Percentiles rank a stretch among this genome's conserved stretches.
phyloP scores from a whole-genome alignment of 2,888 invertebrate species.

The Dorcus hopei region DNA sequence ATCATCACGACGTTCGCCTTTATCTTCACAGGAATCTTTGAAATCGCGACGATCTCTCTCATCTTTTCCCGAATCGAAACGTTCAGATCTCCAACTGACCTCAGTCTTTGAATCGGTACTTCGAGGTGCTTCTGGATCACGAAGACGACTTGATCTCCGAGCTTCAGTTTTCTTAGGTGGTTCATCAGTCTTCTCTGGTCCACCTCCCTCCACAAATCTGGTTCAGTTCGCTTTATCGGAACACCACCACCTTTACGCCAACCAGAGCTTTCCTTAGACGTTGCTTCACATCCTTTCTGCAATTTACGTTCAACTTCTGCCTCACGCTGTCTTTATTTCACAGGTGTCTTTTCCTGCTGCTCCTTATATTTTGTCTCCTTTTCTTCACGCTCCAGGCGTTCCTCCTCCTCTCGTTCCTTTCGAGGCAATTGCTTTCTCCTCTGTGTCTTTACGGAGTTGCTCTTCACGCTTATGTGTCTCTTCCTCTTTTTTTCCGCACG shows the following conservation, averaged over 20 bases:
- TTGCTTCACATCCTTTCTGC: constrained; percentile 52
- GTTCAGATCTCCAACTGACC: constrained; percentile 2
- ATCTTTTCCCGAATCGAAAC: constrained; percentile 15
- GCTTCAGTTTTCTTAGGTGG: constrained; percentile 33
- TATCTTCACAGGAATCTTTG: constrained; percentile 18
- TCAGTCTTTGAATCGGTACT: background rate
- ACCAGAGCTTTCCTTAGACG: constrained; percentile 9
- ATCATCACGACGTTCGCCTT: constrained; percentile 1
- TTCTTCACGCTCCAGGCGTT: constrained; percentile 60
- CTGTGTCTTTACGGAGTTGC: constrained; percentile 58
- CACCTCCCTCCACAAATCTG: constrained; percentile 27
- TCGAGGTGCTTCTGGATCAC: constrained; percentile 6
- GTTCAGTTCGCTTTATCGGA: background rate
- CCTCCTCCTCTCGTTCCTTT: constrained; percentile 56
- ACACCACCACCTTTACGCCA: constrained; percentile 14
- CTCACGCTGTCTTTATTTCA: constrained; percentile 65
- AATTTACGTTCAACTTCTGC: constrained; percentile 68
- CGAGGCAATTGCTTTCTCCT: constrained; percentile 52
- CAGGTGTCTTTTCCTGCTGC: constrained; percentile 63
- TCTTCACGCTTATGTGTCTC: constrained; percentile 68
- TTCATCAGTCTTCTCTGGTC: background rate
- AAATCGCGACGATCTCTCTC: constrained; percentile 22
- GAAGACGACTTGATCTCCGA: constrained; percentile 30
- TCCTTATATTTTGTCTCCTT: constrained; percentile 58
- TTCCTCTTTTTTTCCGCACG: constrained; percentile 68